Conservation (phyloP, 2,888 invertebrate species). For the Ophion slaviceki region DNA sequence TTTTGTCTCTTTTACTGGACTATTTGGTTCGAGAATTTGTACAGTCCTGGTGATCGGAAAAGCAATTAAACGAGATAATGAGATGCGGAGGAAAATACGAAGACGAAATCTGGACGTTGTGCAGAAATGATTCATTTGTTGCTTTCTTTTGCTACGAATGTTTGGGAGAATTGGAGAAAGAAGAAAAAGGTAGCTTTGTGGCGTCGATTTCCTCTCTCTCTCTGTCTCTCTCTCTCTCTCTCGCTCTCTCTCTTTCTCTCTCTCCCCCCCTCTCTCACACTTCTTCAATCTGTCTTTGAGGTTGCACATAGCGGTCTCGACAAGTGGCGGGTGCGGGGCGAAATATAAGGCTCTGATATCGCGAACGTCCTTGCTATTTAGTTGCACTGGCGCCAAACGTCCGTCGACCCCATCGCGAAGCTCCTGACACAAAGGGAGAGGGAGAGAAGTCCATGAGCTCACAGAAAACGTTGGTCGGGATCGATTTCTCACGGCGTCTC, state of each 20-base stretch:
- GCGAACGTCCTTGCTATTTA: constrained; percentile 65
- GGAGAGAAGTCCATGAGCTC: constrained; percentile 23
- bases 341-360: constrained; percentile 26
- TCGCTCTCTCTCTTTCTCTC: constrained; percentile 3
- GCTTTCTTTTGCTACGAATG: too few relatives aligned
- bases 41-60: too few relatives aligned
- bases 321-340: constrained; percentile 27
- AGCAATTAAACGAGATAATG: too few relatives aligned
- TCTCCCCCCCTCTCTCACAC: constrained; percentile 6
- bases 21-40: too few relatives aligned
- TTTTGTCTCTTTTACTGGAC: too few relatives aligned
- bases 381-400: constrained; percentile 67
- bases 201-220: constrained; percentile 24
- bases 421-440: constrained; percentile 20
- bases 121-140: too few relatives aligned
- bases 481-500: constrained; percentile 64
- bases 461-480: constrained; percentile 56
- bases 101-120: too few relatives aligned
- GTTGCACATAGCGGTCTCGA: constrained; percentile 49
- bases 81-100: too few relatives aligned
- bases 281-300: constrained; percentile 23
- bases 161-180: too few relatives aligned
- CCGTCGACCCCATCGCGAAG: constrained; percentile 59
- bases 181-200: neutral
- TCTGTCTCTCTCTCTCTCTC: neutral